Evolutionary conservation across 2,113 vertebrate genomes (phyloP).

Genomic region (Pseudopipra pipra): DNA sequence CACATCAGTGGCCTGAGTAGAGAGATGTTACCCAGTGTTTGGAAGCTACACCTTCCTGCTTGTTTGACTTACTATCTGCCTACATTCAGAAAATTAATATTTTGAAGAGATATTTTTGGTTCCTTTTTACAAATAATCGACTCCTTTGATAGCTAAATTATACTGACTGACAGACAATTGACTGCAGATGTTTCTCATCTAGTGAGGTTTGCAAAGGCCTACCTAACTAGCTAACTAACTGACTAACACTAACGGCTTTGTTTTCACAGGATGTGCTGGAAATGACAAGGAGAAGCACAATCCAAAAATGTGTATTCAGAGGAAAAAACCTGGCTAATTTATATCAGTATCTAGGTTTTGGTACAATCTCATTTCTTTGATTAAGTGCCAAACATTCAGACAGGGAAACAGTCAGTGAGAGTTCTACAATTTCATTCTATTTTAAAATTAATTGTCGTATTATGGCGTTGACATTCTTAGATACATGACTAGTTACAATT

Average conservation of each 20-base stretch:
- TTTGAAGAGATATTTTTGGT: neutral
- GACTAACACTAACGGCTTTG: neutral
- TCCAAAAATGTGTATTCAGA: neutral
- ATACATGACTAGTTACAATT: neutral
- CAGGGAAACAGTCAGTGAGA: neutral
- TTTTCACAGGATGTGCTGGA: neutral
- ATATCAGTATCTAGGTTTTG: neutral
- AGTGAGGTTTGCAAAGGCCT: neutral
- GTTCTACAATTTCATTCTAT: neutral
- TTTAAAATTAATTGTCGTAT: neutral
- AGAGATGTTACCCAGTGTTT: fast-evolving
- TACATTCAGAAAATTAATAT: neutral
- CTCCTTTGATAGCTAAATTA: neutral
- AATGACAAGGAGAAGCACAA: neutral
- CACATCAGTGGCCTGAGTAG: neutral
- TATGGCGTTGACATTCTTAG: neutral
- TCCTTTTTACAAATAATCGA: neutral
- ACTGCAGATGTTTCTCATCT: neutral
- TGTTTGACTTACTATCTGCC: neutral
- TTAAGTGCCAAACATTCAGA: neutral
- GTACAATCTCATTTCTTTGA: neutral
- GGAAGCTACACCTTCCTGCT: neutral
- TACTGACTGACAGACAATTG: neutral
- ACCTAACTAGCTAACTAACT: neutral
- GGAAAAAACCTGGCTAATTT: neutral